Evolutionary conservation across 2,888 invertebrate species (phyloP).

Genomic region (Phyllotreta cruciferae): DNA sequence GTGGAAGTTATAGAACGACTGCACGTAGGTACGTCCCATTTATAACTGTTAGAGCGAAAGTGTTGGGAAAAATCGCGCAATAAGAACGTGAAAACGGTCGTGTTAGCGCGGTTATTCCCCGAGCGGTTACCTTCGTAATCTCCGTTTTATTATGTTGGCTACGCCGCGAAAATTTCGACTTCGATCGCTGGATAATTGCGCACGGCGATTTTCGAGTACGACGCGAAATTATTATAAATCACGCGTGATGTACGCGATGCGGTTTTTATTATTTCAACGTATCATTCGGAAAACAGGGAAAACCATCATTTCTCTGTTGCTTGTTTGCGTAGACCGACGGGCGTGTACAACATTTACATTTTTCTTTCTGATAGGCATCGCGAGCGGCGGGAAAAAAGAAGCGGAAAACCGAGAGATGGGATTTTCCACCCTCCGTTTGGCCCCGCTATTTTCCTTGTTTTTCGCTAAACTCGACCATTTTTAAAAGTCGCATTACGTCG

Average conservation of each 20-base stretch:
- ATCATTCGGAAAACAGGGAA: neutral
- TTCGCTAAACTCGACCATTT: slow-evolving; percentile 36
- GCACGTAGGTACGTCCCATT: slow-evolving; percentile 4
- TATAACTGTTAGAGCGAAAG: slow-evolving; percentile 16
- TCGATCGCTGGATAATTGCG: no score
- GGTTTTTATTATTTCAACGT: slow-evolving; percentile 16
- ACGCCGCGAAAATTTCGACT: no score
- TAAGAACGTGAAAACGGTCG: slow-evolving; percentile 35
- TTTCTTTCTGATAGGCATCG: slow-evolving; percentile 30
- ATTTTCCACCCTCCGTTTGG: slow-evolving; percentile 8
- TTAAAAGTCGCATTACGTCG: slow-evolving; percentile 39
- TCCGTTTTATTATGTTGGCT: slow-evolving; percentile 40
- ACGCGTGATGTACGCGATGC: neutral
- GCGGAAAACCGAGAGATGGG: no score
- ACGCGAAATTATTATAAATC: no score
- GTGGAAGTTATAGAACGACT: no score
- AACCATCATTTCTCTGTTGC: slow-evolving; percentile 19
- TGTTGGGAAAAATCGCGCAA: slow-evolving; percentile 36
- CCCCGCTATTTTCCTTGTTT: slow-evolving; percentile 22
- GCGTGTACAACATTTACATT: slow-evolving; percentile 31
- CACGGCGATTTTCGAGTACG: no score
- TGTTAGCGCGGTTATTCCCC: slow-evolving; percentile 36
- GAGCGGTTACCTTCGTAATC: slow-evolving; percentile 38
- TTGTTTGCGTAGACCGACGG: slow-evolving; percentile 34
- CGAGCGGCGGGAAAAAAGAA: no score